These are phyloP conservation scores for Drosophila maculinotata DNA, from an alignment of 2,888 invertebrate genomes.

Conservation along the genomic window DNA sequence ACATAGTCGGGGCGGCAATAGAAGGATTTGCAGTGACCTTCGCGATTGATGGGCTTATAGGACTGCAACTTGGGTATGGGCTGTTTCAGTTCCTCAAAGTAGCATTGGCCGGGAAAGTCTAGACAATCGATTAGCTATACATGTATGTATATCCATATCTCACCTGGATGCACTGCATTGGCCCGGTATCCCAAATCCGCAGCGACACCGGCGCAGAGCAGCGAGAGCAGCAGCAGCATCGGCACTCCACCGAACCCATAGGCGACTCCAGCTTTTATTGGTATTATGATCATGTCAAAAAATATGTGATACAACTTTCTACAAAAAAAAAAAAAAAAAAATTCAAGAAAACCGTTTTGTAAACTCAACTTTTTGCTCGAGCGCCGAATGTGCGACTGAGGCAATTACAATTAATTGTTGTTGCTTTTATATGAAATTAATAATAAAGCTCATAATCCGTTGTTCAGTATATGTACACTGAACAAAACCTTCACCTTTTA, in stretches of 20 bases:
- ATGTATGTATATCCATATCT: conserved; percentile 5
- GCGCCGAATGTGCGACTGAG: conserved; percentile 78
- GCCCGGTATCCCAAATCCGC: conserved; percentile 79
- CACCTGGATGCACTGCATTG: conserved; percentile 80
- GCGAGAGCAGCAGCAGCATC: conserved; percentile 43
- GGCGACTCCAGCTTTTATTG: conserved; percentile 17
- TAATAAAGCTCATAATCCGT: conserved; percentile 55
- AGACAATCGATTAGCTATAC: not conserved
- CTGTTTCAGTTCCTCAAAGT: conserved; percentile 79
- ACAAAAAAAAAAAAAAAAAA: not conserved
- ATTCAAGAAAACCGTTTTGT: not conserved
- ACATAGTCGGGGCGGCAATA: conserved; percentile 80
- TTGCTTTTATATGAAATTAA: conserved; percentile 83
- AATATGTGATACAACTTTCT: not conserved
- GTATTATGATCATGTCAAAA: conserved; percentile 19
- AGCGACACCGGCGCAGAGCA: conserved; percentile 30
- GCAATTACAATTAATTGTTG: conserved; percentile 82
- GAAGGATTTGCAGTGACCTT: conserved; percentile 76
- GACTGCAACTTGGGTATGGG: conserved; percentile 79
- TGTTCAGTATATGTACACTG: conserved; percentile 3
- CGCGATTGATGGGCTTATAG: conserved; percentile 79
- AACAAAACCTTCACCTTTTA: too few relatives aligned
- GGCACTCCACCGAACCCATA: conserved; percentile 16
- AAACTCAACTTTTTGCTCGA: conserved; percentile 50
- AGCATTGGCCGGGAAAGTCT: conserved; percentile 82